phyloP scores from a whole-genome alignment of 2,888 invertebrate species.

The Diadegma fenestrale region DNA sequence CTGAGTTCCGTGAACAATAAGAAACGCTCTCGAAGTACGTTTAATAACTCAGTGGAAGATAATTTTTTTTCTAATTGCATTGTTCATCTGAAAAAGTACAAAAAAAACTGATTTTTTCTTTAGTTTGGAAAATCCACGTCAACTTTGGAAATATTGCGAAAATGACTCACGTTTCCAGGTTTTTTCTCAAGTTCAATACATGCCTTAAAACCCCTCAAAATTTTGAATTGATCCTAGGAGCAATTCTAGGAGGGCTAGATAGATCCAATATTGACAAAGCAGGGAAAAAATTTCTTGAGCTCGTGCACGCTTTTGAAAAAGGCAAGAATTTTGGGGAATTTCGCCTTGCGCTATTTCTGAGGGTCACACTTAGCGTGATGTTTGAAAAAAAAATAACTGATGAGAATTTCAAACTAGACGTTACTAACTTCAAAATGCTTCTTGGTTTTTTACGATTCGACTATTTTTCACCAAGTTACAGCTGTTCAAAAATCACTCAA shows the following conservation, averaged over 20 bases:
- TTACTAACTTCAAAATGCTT: background rate
- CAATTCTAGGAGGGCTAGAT: too few species aligned
- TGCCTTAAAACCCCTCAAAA: background rate
- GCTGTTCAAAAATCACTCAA: too few species aligned
- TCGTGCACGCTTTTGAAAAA: too few species aligned
- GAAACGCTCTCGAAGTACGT: background rate
- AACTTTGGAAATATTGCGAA: background rate
- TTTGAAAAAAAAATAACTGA: accelerated
- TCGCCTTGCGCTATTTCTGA: too few species aligned
- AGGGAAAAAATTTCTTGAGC: too few species aligned
- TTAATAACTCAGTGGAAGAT: background rate
- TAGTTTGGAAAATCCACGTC: background rate
- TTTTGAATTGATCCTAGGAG: background rate
- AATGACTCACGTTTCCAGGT: background rate
- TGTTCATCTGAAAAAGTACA: background rate
- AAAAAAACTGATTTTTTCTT: background rate
- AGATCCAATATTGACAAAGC: too few species aligned
- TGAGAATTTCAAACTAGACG: background rate
- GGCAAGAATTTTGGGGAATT: too few species aligned
- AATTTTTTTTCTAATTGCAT: background rate
- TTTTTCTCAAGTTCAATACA: background rate
- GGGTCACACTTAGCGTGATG: accelerated
- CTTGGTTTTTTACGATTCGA: background rate
- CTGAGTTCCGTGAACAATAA: background rate
- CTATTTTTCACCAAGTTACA: constrained; percentile 3